Conservation (phyloP, 2,888 invertebrate genomes). For the Tetragonisca angustula region DNA sequence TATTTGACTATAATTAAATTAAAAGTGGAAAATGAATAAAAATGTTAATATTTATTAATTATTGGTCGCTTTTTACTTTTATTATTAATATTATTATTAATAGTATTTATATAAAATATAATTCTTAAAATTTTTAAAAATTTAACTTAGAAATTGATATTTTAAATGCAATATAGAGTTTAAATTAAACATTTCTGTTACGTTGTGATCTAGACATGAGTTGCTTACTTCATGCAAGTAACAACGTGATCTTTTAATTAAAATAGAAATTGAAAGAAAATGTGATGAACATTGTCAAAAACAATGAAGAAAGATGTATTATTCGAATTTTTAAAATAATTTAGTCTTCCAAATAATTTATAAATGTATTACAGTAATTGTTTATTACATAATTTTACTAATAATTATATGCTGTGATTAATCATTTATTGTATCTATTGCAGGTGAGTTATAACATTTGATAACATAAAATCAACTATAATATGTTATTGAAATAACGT, state of each 20-base stretch:
- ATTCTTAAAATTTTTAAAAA: background rate
- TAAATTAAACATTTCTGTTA: background rate
- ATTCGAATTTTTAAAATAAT: conserved; percentile 19
- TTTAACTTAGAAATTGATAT: background rate
- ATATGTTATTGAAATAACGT: background rate
- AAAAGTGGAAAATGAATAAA: background rate
- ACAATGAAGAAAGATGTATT: conserved; percentile 39
- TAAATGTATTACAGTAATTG: conserved; percentile 43
- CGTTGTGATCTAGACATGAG: background rate
- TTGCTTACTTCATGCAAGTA: conserved; percentile 44
- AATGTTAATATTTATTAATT: background rate
- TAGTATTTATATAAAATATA: background rate
- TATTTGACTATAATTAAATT: background rate
- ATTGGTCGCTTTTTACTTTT: background rate
- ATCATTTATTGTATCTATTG: conserved; percentile 28
- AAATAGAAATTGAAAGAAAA: conserved; percentile 28
- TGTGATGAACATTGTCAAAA: conserved; percentile 22
- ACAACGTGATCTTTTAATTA: conserved; percentile 47
- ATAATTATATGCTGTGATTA: conserved; percentile 26
- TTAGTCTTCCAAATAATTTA: conserved; percentile 47
- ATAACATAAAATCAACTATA: background rate
- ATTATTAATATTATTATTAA: background rate
- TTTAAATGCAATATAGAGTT: background rate
- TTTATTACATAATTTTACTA: conserved; percentile 44
- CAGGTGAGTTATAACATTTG: conserved; percentile 51